A percentile compares a stretch with the other conserved stretches of the same genome.
phyloP scores from a whole-genome alignment of 2,888 invertebrate species.

The Plemyria rubiginata region DNA sequence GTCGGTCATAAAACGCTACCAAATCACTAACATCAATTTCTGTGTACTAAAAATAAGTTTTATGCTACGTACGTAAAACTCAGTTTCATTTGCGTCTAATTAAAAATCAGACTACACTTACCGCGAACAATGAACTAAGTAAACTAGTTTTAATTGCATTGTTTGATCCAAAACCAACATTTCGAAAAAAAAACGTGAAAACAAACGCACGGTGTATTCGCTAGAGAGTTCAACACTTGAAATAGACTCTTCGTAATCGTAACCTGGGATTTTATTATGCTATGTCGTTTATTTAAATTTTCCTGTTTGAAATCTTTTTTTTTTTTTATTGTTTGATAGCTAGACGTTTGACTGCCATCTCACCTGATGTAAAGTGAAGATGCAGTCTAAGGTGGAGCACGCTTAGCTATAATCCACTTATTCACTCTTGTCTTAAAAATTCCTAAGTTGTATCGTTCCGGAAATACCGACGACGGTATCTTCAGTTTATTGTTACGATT shows the following conservation, averaged over 20 bases:
- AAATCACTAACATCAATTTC: not conserved
- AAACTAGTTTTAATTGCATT: slow-evolving; percentile 31
- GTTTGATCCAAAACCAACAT: slow-evolving; percentile 61
- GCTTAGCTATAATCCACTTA: no score
- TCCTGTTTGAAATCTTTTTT: no score
- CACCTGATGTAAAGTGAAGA: no score
- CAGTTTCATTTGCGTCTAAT: slow-evolving; percentile 2
- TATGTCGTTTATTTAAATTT: slow-evolving; percentile 6
- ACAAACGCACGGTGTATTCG: slow-evolving; percentile 50
- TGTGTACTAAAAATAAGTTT: not conserved
- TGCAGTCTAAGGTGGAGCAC: no score
- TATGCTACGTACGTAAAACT: not conserved
- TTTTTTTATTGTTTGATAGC: no score
- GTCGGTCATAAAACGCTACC: not conserved
- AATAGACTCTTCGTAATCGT: slow-evolving; percentile 45
- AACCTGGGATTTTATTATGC: slow-evolving; percentile 32
- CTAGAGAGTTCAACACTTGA: slow-evolving; percentile 48
- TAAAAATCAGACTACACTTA: slow-evolving; percentile 18
- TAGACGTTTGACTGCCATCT: no score
- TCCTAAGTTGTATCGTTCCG: no score
- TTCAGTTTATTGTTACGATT: no score
- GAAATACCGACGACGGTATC: no score
- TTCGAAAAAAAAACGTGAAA: slow-evolving; percentile 58
- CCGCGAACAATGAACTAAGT: slow-evolving; percentile 19
- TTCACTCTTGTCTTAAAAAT: no score